Evolutionary conservation across 1,140 invertebrate genomes (phyloP), one percentile per base, ranked within the genome.

Genomic region (Papilio dardanus): DNA sequence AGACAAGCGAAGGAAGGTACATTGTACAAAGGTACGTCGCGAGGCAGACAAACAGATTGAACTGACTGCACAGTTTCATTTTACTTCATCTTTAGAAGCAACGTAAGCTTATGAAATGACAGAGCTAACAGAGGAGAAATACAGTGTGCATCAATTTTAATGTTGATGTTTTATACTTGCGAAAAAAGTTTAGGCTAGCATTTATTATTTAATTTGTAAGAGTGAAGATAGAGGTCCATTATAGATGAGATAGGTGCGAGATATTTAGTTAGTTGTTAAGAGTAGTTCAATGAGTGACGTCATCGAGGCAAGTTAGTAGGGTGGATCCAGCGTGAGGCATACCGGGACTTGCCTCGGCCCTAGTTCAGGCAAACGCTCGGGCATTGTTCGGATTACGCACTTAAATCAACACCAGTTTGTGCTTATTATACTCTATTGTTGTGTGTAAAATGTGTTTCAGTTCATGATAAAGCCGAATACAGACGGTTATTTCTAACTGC

Each of bases 401-500:
- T 68, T 33, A 40, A 35, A 40, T 68, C 33, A 68, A 68, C 66
- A 68, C 30, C n/a, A 30, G 19, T 14, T 4, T 46, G 42, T n/a
- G 42, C 42, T 46, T 4, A n/a, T 19, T 14, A 46, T 19, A 46
- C n/a, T n/a, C n/a, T n/a, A n/a, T n/a, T n/a, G n/a, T n/a, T n/a
- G n/a, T n/a, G n/a, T n/a, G n/a, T n/a, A n/a, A n/a, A n/a, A n/a
- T n/a, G n/a, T n/a, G n/a, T n/a, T n/a, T n/a, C n/a, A n/a, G n/a
- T n/a, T n/a, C n/a, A n/a, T n/a, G n/a, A n/a, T n/a, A n/a, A n/a
- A n/a, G n/a, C n/a, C n/a, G n/a, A n/a, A n/a, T n/a, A n/a, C n/a
- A n/a, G n/a, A n/a, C n/a, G n/a, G n/a, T n/a, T n/a, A n/a, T n/a
- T n/a, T n/a, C n/a, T n/a, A n/a, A n/a, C n/a, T n/a, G n/a, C n/a